A percentile compares a stretch with the other conserved stretches of the same genome.
Evolutionary conservation across 2,888 invertebrate species (phyloP).

Genomic region (Drosophila percnosoma): DNA sequence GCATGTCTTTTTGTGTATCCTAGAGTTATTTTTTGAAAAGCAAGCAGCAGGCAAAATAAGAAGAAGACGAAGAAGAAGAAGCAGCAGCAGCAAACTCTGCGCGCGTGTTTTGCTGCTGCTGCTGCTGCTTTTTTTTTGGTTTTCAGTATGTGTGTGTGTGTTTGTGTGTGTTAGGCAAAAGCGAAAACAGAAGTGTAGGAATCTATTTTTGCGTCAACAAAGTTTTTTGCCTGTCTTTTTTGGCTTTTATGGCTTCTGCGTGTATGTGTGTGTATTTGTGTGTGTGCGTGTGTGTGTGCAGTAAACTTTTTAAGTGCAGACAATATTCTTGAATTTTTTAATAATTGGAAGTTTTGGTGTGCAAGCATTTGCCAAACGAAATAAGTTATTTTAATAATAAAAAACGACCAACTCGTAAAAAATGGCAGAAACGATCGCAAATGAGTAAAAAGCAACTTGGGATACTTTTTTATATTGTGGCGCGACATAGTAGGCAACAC

Average conservation of each 20-base stretch:
- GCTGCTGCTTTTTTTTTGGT: constrained; percentile 5
- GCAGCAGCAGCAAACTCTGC: constrained; percentile 32
- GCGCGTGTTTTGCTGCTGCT: constrained; percentile 56
- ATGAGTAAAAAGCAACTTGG: neutral
- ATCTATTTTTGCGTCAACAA: constrained; percentile 72
- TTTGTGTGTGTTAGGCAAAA: constrained; percentile 25
- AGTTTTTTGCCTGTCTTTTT: constrained; percentile 46
- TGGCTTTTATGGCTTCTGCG: constrained; percentile 48
- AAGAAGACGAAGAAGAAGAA: constrained; percentile 45
- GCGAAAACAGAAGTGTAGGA: constrained; percentile 53
- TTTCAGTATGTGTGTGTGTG: neutral
- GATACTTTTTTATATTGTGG: constrained; percentile 4
- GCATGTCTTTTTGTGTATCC: constrained; percentile 78
- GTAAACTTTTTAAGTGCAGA: constrained; percentile 57
- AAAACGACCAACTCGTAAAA: constrained; percentile 21
- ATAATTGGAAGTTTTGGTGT: constrained; percentile 42
- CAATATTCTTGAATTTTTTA: constrained; percentile 50
- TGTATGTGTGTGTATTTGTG: constrained; percentile 10
- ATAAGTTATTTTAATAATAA: constrained; percentile 50
- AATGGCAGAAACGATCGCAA: neutral
- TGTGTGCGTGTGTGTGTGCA: constrained; percentile 24
- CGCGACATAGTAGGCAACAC: constrained; percentile 17
- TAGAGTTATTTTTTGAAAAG: constrained; percentile 80
- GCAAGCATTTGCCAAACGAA: constrained; percentile 24
- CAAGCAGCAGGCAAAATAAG: constrained; percentile 36